Evolutionary conservation across 1,140 invertebrate genomes (phyloP), one percentile per base, ranked within the genome.

Genomic region (Conus betulinus): DNA sequence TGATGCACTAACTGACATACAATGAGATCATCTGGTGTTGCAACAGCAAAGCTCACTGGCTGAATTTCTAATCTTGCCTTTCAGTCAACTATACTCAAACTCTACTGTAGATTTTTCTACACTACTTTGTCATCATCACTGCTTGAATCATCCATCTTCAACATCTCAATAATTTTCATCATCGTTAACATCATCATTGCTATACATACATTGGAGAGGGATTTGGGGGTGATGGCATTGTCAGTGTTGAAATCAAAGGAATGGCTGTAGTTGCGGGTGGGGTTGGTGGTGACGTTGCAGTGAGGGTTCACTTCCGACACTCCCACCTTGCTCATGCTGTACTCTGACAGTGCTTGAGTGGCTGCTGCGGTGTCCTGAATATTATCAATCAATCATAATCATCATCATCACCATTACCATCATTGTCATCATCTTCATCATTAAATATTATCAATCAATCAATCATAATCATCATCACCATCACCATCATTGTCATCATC

Each of bases 291-390:
- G 17, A 90, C 86, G 71, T 90, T 87, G n/a, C 88, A 88, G 39
- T 52, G 63, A 3, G 89, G 86, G 78, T 90, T 78, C 15, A 89
- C 83, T 20, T 85, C 55, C 7, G 85, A 51, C 27, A 57, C 23
- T 23, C 53, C 85, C 17, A 82, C 82, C 27, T 90, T 89, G 17
- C 51, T 23, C 23, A 87, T n/a, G 76, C 83, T 89, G 87, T 89
- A 90, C 13, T 63, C 39, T 0, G 88, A 55, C 55, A 90, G 57
- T 4, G 90, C 90, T 39, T 90, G 90, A n/a, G 89, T 90, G 11
- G 90, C 90, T 11, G 79, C 88, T 10, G 88, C 82, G 20, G 85
- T 89, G 87, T 90, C 90, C 90, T 90, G 83, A 20, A 23, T 63
- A 84, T 88, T 63, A 81, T 60, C 87, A 81, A 60, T 60, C 39